phyloP scores from a whole-genome alignment of 2,797 vertebrate genomes.

The Melanotaenia boesemani region DNA sequence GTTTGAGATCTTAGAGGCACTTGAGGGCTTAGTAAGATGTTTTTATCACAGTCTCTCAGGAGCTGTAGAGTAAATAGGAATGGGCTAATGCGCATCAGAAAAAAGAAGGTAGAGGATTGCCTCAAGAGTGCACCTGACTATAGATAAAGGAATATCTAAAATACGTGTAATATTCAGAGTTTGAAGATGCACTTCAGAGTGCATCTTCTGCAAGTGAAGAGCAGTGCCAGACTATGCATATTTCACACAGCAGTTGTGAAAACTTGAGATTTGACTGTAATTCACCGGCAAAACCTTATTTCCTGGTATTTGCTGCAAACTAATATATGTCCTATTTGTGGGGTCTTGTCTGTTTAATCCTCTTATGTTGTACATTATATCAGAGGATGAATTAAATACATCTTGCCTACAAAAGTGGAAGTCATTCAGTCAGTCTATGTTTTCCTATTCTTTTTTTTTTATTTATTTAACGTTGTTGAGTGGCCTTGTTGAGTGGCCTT shows the following conservation, averaged over 20 bases:
- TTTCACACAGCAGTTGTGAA: conserved; percentile 39
- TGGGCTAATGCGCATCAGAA: conserved; percentile 34
- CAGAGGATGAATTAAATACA: neutral
- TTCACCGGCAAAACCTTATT: conserved; percentile 12
- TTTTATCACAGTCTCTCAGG: conserved; percentile 51
- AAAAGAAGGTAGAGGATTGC: conserved; percentile 5
- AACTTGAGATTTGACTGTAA: conserved; percentile 33
- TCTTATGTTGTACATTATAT: neutral
- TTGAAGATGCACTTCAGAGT: conserved; percentile 14
- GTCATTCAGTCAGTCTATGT: neutral
- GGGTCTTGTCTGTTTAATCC: neutral
- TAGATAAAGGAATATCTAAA: conserved; percentile 45
- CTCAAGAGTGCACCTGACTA: conserved; percentile 32
- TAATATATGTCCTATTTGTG: neutral
- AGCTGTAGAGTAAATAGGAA: conserved; percentile 53
- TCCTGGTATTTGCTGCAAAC: neutral
- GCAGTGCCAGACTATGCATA: conserved; percentile 20
- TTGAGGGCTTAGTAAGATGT: conserved; percentile 32
- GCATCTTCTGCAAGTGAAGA: conserved; percentile 12
- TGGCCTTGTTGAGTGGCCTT: too few relatives aligned
- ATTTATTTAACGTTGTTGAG: neutral
- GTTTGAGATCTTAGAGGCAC: conserved; percentile 34
- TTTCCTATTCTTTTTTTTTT: neutral
- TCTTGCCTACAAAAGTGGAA: neutral
- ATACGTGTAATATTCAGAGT: conserved; percentile 36